These are phyloP conservation scores for Lepas anatifera DNA, from an alignment of 2,888 invertebrate genomes.

Conservation along the genomic window DNA sequence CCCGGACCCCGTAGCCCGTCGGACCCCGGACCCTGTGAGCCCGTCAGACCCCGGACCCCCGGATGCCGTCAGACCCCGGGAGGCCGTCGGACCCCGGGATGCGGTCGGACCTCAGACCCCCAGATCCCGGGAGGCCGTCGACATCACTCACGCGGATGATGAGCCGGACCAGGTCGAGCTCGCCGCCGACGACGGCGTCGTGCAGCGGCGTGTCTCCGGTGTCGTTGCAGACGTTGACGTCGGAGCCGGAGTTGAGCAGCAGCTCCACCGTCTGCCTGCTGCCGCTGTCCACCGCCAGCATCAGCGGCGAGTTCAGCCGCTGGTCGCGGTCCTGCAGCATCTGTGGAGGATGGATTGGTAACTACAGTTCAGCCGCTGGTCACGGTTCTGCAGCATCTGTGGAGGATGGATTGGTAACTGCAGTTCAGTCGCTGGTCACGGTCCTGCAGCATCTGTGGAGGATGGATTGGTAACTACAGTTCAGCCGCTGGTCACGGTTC, in stretches of 20 bases:
- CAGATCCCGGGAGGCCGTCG: no score
- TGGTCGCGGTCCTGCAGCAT: slow-evolving; percentile 35
- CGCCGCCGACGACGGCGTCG: slow-evolving; percentile 33
- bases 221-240: slow-evolving; percentile 32
- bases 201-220: slow-evolving; percentile 34
- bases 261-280: slow-evolving; percentile 28
- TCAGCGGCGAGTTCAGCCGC: slow-evolving; percentile 35
- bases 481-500: no score
- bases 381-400: not conserved
- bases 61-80: no score
- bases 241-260: slow-evolving; percentile 29
- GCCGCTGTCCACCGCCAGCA: slow-evolving; percentile 37
- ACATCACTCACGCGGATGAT: slow-evolving; percentile 29
- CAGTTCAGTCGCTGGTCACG: not conserved
- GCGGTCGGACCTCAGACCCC: no score
- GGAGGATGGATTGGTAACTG: not conserved
- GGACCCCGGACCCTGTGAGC: no score
- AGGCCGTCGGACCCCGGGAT: no score
- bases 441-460: no score
- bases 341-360: slow-evolving; percentile 25
- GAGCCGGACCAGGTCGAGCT: slow-evolving; percentile 28
- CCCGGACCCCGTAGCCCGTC: no score
- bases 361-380: slow-evolving; percentile 1
- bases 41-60: no score
- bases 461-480: no score